phyloP scores from a whole-genome alignment of 2,797 vertebrate genomes.

The Megalops cyprinoides region DNA sequence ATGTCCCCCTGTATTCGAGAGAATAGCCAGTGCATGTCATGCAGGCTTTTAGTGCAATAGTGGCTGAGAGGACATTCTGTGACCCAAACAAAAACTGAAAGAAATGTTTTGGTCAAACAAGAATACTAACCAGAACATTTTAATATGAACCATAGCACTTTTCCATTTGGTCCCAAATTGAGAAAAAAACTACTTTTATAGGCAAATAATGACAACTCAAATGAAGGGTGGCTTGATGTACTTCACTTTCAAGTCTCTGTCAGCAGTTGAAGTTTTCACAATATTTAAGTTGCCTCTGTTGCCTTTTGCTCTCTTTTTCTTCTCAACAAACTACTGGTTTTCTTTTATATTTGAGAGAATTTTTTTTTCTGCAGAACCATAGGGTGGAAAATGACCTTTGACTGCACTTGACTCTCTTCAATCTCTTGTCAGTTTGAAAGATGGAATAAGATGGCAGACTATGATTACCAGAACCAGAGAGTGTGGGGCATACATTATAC shows the following conservation, averaged over 20 bases:
- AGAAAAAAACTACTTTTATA: no score
- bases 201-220: not conserved
- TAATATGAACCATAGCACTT: not conserved
- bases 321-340: not conserved
- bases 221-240: not conserved
- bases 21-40: constrained; percentile 5
- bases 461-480: not conserved
- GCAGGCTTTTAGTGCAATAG: not conserved
- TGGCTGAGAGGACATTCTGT: not conserved
- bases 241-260: not conserved
- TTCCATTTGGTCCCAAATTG: not conserved
- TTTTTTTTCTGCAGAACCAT: not conserved
- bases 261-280: not conserved
- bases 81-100: not conserved
- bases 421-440: not conserved
- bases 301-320: not conserved
- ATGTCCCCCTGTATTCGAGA: not conserved
- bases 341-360: not conserved
- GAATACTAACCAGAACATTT: not conserved
- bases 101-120: not conserved
- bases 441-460: not conserved
- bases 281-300: not conserved
- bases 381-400: not conserved
- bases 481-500: not conserved
- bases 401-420: not conserved